These are phyloP conservation scores for Alethe castanea DNA, from an alignment of 2,113 vertebrate genomes.

Conservation along the genomic window DNA sequence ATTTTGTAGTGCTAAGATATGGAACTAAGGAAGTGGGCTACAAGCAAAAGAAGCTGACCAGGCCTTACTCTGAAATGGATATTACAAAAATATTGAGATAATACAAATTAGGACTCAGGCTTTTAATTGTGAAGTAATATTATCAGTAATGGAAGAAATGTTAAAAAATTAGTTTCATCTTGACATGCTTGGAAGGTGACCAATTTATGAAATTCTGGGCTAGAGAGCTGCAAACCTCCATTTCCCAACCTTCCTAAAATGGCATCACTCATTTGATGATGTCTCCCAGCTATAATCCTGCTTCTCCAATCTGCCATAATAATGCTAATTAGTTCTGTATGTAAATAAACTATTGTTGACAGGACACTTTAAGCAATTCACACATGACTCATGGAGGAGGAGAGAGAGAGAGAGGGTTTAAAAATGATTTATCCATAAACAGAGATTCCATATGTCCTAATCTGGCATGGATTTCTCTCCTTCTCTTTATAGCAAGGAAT, in stretches of 20 bases:
- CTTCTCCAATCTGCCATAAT: constrained; percentile 17
- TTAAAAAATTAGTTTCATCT: constrained; percentile 17
- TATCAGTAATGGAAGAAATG: constrained; percentile 1
- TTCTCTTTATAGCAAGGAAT: constrained; percentile 59
- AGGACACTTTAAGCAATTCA: constrained; percentile 48
- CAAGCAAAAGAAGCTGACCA: neutral
- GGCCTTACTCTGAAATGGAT: neutral
- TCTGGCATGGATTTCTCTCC: constrained; percentile 46
- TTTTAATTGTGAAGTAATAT: constrained; percentile 5
- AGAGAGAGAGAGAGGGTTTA: neutral
- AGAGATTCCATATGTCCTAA: constrained; percentile 64
- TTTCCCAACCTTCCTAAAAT: constrained; percentile 37
- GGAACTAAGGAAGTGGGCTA: neutral
- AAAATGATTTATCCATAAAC: constrained; percentile 63
- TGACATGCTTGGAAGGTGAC: neutral
- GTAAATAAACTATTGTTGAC: constrained; percentile 64
- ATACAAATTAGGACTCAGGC: neutral
- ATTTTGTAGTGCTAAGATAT: neutral
- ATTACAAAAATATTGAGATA: neutral
- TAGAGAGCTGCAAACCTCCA: neutral
- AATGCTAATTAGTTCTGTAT: constrained; percentile 59
- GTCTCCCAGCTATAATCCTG: neutral
- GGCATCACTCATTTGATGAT: neutral
- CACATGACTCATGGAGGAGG: neutral
- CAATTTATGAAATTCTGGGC: neutral